phyloP scores from a whole-genome alignment of 2,888 invertebrate species.

The Drepana falcataria region DNA sequence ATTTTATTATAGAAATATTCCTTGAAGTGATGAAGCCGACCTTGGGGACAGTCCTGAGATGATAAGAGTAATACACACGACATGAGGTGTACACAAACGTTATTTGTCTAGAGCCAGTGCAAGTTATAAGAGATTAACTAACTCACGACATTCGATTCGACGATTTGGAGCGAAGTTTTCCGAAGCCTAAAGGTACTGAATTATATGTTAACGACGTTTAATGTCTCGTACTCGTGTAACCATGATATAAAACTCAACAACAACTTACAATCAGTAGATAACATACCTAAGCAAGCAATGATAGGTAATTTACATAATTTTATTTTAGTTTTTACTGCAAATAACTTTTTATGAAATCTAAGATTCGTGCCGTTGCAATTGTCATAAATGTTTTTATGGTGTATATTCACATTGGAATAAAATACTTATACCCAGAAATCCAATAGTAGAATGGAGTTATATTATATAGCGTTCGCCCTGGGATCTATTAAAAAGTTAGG shows the following conservation, averaged over 20 bases:
- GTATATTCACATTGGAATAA: too few relatives aligned
- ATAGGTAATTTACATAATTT: too few relatives aligned
- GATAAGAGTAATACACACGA: constrained; percentile 8
- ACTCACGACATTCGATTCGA: neutral
- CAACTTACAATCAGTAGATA: too few relatives aligned
- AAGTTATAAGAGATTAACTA: neutral
- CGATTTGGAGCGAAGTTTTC: neutral
- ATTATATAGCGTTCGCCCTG: too few relatives aligned
- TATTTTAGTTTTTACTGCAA: too few relatives aligned
- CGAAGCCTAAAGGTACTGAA: neutral
- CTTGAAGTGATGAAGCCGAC: constrained; percentile 9
- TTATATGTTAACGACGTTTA: neutral
- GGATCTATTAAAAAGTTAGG: too few relatives aligned
- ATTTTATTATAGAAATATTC: constrained; percentile 1
- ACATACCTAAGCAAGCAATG: too few relatives aligned
- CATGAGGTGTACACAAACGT: neutral
- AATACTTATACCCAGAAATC: too few relatives aligned
- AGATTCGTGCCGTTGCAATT: too few relatives aligned
- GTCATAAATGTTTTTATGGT: too few relatives aligned
- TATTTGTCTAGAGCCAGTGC: constrained; percentile 12
- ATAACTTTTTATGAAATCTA: too few relatives aligned
- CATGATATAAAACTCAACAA: neutral
- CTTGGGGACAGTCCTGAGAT: constrained; percentile 22
- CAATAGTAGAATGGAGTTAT: too few relatives aligned
- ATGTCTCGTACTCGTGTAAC: neutral